Evolutionary conservation across 2,113 vertebrate genomes (phyloP), one percentile per base, ranked within the genome.

Genomic region (Gopherus flavomarginatus): DNA sequence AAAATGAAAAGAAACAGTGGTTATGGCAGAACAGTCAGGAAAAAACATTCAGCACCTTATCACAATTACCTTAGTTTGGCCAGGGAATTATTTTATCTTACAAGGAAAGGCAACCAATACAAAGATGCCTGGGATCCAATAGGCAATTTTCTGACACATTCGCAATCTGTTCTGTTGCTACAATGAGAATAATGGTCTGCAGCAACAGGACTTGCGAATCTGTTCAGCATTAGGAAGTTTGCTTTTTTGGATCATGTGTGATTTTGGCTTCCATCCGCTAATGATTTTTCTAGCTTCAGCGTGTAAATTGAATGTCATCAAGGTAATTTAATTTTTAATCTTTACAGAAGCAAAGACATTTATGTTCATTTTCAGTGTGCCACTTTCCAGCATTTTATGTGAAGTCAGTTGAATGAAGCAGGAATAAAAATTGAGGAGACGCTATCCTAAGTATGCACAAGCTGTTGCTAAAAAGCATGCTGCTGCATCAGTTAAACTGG

Each of bases 251-350:
- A 81, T 78, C 50, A 22, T 87, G 91, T 90, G 42, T 79, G 11
- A 52, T 31, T 3, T 50, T 84, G 77, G 44, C n/a, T 87, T 31
- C 19, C 77, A 72, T 26, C 11, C 16, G 13, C 14, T 17, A 81
- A 59, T 72, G 86, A 87, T 85, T n/a, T 47, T 10, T 44, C 4
- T 65, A 47, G 81, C 47, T 90, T 53, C 49, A 80, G 38, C 65
- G 50, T 90, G 81, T 54, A 90, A 31, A 93, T 47, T 54, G 5
- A 90, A 87, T 56, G 21, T 89, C 52, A 54, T 81, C 62, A 86
- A 86, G 59, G 89, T 91, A 72, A 91, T 97, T 87, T 87, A 47
- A 90, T 53, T 85, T 85, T 96, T 93, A 92, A 81, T 86, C 72
- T 96, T 79, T 69, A 89, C 79, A 95, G 90, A 94, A 95, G 57